Evolutionary conservation across 2,888 invertebrate species (phyloP).

Genomic region (Tolmerus cingulatus): DNA sequence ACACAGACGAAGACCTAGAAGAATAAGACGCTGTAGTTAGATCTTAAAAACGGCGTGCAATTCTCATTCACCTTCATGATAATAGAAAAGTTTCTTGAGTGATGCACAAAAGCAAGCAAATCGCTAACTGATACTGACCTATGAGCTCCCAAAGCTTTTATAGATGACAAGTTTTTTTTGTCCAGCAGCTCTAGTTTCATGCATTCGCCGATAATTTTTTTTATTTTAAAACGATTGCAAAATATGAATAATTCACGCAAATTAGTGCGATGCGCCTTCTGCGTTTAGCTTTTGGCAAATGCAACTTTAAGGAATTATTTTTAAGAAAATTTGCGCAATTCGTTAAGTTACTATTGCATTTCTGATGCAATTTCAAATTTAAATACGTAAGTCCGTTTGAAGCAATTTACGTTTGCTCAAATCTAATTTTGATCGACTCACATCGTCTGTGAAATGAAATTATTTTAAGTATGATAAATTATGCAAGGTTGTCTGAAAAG

Average conservation of each 20-base stretch:
- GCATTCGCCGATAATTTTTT: not conserved
- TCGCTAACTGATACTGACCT: not conserved
- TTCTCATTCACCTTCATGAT: not conserved
- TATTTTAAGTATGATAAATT: not conserved
- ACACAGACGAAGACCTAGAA: slow-evolving; percentile 18
- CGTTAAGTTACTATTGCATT: not conserved
- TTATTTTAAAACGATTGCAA: not conserved
- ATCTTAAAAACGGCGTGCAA: not conserved
- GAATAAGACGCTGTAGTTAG: not conserved
- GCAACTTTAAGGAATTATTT: not conserved
- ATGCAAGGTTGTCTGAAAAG: not conserved
- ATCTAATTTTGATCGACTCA: not conserved
- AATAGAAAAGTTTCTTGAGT: not conserved
- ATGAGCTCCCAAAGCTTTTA: not conserved
- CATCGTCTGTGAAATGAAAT: not conserved
- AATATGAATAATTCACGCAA: not conserved
- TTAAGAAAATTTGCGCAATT: not conserved
- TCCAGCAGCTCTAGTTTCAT: not conserved
- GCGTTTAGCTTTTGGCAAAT: not conserved
- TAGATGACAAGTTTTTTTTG: not conserved
- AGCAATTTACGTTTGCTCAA: not conserved
- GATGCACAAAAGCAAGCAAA: not conserved
- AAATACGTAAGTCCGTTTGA: not conserved
- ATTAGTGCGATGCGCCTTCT: not conserved
- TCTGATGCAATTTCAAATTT: not conserved